Evolutionary conservation across 2,113 vertebrate species (phyloP), one percentile per base, ranked within the genome.

Genomic region (Gulo gulo): DNA sequence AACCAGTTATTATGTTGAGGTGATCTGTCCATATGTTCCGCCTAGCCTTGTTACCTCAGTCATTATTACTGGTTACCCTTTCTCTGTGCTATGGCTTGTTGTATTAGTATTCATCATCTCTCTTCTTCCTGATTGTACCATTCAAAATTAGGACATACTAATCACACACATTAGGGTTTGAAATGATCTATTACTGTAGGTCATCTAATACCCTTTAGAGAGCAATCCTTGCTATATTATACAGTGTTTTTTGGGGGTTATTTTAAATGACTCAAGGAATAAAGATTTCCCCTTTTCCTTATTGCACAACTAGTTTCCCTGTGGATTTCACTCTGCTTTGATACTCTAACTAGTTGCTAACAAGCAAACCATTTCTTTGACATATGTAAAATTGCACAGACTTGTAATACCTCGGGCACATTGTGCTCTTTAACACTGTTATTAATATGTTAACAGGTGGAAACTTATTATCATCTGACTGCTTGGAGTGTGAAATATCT

Each of bases 401-500:
- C 97, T 98, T 99, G 95, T 98, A 98, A 98, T 97, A 98, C 98
- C 98, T 97, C 92, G 29, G 97, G 98, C 98, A 97, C 91, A 98
- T 90, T 86, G 80, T 96, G 97, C 97, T 98, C 97, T 98, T 98
- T 98, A 98, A 98, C 98, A 98, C 95, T 96, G 87, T 97, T 98
- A 98, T 98, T 98, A 98, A 98, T 98, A 97, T 98, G 96, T 98
- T 98, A 99, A 98, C 98, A 98, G 98, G 96, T 98, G 88, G 96
- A 98, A 98, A 97, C 91, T 98, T 98, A 97, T 98, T 98, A 98
- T 98, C 98, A 91, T 98, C 97, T 83, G 91, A 93, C 95, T 97
- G 94, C 92, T 98, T 97, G 91, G 96, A 98, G 91, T 98, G 95
- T 97, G 97, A 98, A 98, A 98, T 97, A 61, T 96, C 91, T 98